Conservation (phyloP, 2,797 vertebrate genomes). For the Muscicapa comitata region DNA sequence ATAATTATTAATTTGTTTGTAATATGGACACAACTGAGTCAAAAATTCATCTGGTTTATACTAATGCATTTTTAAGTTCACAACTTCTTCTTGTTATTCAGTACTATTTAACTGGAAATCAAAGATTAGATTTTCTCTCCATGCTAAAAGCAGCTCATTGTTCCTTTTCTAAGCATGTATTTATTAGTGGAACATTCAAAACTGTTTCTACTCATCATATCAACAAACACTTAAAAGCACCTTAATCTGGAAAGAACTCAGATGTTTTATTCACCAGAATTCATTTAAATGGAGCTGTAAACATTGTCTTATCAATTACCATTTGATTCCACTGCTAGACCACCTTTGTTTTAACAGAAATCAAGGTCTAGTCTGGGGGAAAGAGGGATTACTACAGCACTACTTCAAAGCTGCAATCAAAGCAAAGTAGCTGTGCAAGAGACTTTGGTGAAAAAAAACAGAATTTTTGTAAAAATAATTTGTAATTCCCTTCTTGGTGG, state of each 20-base stretch:
- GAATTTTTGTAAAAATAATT: background rate
- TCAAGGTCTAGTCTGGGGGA: background rate
- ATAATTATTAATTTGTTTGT: constrained; percentile 59
- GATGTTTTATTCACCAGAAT: background rate
- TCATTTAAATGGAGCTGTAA: constrained; percentile 4
- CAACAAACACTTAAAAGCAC: background rate
- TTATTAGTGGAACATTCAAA: background rate
- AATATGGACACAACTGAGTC: constrained; percentile 24
- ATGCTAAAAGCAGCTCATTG: background rate
- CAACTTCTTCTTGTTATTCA: constrained; percentile 27
- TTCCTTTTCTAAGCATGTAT: background rate
- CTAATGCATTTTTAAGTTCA: constrained; percentile 46
- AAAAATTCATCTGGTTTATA: constrained; percentile 48
- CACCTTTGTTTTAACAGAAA: background rate
- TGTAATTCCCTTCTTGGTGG: background rate
- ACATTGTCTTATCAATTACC: background rate
- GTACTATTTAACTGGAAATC: constrained; percentile 6
- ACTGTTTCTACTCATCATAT: background rate
- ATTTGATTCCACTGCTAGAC: background rate
- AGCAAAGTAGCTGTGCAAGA: background rate
- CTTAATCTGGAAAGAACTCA: background rate
- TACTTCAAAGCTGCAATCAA: background rate
- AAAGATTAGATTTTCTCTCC: background rate
- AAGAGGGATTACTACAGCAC: background rate
- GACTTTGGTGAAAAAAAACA: background rate